Evolutionary conservation across 2,797 vertebrate species (phyloP).

Genomic region (Anguilla obscura): DNA sequence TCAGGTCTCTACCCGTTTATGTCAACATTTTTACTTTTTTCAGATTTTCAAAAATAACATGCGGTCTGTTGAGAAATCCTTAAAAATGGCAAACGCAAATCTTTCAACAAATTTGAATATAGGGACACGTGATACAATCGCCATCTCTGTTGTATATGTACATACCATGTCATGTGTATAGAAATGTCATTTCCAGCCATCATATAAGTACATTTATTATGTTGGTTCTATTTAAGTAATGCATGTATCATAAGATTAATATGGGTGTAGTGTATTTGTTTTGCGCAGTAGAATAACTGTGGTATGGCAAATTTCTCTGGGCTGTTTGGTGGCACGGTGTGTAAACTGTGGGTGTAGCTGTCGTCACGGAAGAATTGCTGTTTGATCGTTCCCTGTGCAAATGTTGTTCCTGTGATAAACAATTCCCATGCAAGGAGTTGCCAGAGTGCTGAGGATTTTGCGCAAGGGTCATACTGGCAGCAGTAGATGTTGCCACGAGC

Average conservation of each 20-base stretch:
- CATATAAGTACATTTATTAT: not conserved
- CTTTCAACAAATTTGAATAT: not conserved
- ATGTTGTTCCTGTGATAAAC: constrained; percentile 39
- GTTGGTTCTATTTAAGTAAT: not conserved
- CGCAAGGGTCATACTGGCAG: constrained; percentile 56
- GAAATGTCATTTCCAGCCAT: not conserved
- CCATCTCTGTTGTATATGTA: not conserved
- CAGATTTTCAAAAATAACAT: not conserved
- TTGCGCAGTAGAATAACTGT: constrained; percentile 52
- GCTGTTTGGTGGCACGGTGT: constrained; percentile 42
- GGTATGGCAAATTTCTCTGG: constrained; percentile 46
- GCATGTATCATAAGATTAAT: constrained; percentile 39
- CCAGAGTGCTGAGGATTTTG: constrained; percentile 29
- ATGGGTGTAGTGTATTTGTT: constrained; percentile 26
- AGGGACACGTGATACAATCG: not conserved
- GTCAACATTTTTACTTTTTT: not conserved
- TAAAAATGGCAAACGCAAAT: not conserved
- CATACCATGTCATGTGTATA: not conserved
- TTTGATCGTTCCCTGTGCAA: constrained; percentile 62
- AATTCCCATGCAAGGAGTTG: constrained; percentile 31
- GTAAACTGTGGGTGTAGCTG: constrained; percentile 66
- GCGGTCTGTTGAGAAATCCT: not conserved
- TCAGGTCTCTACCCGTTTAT: not conserved
- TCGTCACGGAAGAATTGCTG: constrained; percentile 43
- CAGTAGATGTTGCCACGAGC: constrained; percentile 22